Percentiles rank a stretch among this genome's conserved stretches.
These are phyloP conservation scores for Ptiloglossa arizonensis DNA, from an alignment of 1,140 invertebrate genomes.

Conservation along the genomic window DNA sequence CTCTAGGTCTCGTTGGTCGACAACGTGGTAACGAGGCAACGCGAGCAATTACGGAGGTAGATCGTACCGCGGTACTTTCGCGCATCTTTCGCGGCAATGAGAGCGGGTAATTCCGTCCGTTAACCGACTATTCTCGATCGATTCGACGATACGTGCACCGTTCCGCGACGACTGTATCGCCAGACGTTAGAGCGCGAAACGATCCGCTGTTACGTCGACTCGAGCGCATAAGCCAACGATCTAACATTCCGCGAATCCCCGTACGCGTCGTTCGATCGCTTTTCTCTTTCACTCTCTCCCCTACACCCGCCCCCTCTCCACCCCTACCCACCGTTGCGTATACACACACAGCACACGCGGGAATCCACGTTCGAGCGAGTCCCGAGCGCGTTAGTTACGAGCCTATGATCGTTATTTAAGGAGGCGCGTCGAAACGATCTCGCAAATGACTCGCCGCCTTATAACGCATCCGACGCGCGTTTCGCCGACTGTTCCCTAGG, in stretches of 20 bases:
- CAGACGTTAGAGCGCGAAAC: neutral
- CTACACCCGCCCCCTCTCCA: too few species aligned
- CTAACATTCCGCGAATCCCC: neutral
- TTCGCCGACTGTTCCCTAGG: neutral
- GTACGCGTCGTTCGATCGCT: neutral
- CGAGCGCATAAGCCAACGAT: neutral
- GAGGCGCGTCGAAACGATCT: constrained; percentile 55
- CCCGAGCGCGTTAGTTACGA: constrained; percentile 35
- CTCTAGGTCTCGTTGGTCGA: too few species aligned
- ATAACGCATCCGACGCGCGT: constrained; percentile 53
- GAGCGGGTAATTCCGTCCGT: too few species aligned
- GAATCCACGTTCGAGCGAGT: neutral
- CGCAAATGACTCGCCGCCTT: constrained; percentile 56
- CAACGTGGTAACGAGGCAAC: too few species aligned
- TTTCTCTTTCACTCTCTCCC: neutral
- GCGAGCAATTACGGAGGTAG: too few species aligned
- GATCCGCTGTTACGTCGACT: neutral
- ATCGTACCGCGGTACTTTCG: too few species aligned
- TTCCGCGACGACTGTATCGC: too few species aligned
- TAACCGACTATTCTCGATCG: too few species aligned
- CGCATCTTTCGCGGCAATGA: too few species aligned
- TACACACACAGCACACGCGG: neutral
- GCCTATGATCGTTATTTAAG: constrained; percentile 59
- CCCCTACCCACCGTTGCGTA: too few species aligned
- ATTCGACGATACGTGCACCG: too few species aligned